Evolutionary conservation across 2,888 invertebrate genomes (phyloP).

Genomic region (Drosophila ustulata): DNA sequence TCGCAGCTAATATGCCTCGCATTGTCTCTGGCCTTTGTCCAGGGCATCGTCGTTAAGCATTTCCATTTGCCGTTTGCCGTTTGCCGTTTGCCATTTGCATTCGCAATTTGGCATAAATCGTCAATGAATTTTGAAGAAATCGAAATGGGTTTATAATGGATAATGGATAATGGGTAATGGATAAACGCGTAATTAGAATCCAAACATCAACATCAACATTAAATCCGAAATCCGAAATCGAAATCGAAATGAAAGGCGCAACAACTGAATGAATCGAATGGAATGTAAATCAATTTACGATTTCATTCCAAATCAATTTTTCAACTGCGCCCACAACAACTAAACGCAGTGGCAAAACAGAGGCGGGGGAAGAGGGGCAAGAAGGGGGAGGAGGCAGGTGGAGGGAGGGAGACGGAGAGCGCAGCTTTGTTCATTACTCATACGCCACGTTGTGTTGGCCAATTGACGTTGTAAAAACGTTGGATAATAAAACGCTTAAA

Average conservation of each 20-base stretch:
- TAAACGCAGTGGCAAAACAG: background rate
- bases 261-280: slow-evolving; percentile 1
- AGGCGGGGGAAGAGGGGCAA: no score
- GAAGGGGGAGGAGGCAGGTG: background rate
- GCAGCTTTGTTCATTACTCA: slow-evolving; percentile 33
- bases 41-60: slow-evolving; percentile 21
- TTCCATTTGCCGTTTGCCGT: background rate
- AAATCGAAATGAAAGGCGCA: slow-evolving; percentile 4
- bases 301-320: slow-evolving; percentile 17
- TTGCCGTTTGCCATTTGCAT: background rate
- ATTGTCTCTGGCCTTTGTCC: background rate
- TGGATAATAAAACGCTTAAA: slow-evolving; percentile 53
- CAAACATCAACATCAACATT: no score
- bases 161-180: background rate
- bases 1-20: slow-evolving; percentile 6
- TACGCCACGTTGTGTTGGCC: slow-evolving; percentile 61
- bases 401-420: background rate
- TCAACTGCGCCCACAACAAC: slow-evolving; percentile 17
- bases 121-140: slow-evolving; percentile 1
- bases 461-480: slow-evolving; percentile 43
- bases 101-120: background rate
- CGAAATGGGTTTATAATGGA: slow-evolving; percentile 7
- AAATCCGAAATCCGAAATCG: background rate
- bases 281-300: slow-evolving; percentile 19
- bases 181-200: slow-evolving; percentile 12